phyloP scores from a whole-genome alignment of 2,888 invertebrate species.

The Eumacrocentrus americanus region DNA sequence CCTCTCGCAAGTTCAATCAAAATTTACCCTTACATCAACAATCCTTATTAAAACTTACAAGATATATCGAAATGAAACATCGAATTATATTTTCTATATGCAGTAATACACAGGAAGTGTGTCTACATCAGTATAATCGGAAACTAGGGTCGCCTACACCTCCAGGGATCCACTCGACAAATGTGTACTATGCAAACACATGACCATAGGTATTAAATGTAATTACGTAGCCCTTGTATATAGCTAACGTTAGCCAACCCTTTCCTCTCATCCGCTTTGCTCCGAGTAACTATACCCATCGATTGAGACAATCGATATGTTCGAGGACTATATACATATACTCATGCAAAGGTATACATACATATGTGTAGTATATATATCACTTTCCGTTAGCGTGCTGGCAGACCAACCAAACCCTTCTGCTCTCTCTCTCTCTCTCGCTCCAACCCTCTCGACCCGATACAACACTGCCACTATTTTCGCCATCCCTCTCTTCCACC shows the following conservation, averaged over 20 bases:
- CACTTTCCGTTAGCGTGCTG: conserved; percentile 53
- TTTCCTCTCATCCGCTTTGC: conserved; percentile 2
- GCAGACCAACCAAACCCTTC: conserved; percentile 21
- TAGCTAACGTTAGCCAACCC: conserved; percentile 18
- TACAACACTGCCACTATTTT: neutral
- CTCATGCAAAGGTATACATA: conserved; percentile 28
- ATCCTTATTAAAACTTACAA: conserved; percentile 1
- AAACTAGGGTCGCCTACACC: conserved; percentile 16
- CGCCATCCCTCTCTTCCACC: conserved; percentile 8
- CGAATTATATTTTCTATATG: neutral
- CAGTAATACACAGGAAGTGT: neutral
- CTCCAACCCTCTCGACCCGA: conserved; percentile 7
- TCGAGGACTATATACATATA: conserved; percentile 20
- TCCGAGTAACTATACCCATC: too few relatives aligned
- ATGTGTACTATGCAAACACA: conserved; percentile 55
- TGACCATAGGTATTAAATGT: conserved; percentile 58
- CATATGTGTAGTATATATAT: conserved; percentile 11
- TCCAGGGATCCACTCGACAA: conserved; percentile 31
- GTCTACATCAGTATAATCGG: conserved; percentile 10
- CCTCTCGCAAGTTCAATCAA: conserved; percentile 19
- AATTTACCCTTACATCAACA: neutral
- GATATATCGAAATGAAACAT: neutral
- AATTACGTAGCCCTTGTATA: conserved; percentile 55
- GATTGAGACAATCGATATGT: conserved; percentile 52
- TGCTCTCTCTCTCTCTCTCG: neutral